Evolutionary conservation across 2,888 invertebrate species (phyloP), one percentile per base, ranked within the genome.

Genomic region (Pandemis corylana): DNA sequence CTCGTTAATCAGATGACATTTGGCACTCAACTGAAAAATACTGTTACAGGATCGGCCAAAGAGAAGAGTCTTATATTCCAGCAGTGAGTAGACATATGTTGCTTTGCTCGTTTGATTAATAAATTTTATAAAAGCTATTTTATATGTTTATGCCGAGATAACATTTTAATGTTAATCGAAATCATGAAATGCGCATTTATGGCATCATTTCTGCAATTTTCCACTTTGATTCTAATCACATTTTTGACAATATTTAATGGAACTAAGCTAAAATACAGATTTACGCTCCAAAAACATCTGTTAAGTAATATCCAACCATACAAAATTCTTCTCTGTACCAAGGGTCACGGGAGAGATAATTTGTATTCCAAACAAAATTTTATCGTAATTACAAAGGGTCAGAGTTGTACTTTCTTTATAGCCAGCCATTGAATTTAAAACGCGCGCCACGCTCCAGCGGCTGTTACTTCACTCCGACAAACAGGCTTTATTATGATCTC

Each of bases 301-400:
- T 68, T 72, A 56, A 56, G 56, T 56, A 68, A 68, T 72, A 20
- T 49, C 85, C 83, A 85, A 83, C 67, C 81, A 85, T 84, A 84
- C 80, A 82, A 81, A 51, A 83, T 80, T 82, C 80, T 76, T 80
- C 77, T 76, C 75, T 56, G 46, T 76, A 77, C 79, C 77, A 77
- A 74, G 76, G 75, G 72, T 71, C 67, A 78, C 72, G 73, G 72
- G 77, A 76, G 81, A 81, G 81, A 82, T 85, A 81, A 87, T 88
- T 88, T 87, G 81, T 84, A 88, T 87, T 85, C 83, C 81, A 87
- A 87, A 86, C 84, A 85, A 84, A 87, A 86, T 84, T 80, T 83
- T 85, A 84, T 84, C 84, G 82, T 86, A 85, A 86, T 87, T 85
- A 86, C 83, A 82, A 82, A 79, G 82, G 84, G 84, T 83, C 82